These are phyloP conservation scores for Zaprionus gabonicus DNA, from an alignment of 1,140 invertebrate species.

Conservation along the genomic window DNA sequence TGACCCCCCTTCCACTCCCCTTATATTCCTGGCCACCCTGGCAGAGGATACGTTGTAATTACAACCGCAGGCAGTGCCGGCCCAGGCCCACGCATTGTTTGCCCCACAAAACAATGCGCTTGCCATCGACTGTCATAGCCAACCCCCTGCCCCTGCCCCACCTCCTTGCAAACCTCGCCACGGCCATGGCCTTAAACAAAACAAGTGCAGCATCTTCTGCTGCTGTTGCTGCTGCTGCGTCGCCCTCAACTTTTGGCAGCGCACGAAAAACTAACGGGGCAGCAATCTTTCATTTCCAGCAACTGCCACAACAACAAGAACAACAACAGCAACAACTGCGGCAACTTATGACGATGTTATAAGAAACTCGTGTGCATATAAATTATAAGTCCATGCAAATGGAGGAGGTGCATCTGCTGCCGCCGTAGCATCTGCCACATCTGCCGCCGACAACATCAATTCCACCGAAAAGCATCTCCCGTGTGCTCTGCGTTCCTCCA, in stretches of 20 bases:
- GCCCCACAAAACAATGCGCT: slow-evolving; percentile 52
- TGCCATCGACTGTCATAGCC: background rate
- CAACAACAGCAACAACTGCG: slow-evolving; percentile 1
- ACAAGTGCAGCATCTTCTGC: slow-evolving; percentile 11
- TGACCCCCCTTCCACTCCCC: background rate
- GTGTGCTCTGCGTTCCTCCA: slow-evolving; percentile 2
- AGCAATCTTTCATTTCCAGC: slow-evolving; percentile 18
- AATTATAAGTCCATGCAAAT: slow-evolving; percentile 42
- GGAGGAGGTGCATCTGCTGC: slow-evolving; percentile 18
- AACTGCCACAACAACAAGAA: slow-evolving; percentile 23
- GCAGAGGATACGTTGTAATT: slow-evolving; percentile 71
- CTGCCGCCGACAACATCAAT: background rate
- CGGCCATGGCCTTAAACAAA: slow-evolving; percentile 66
- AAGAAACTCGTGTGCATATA: slow-evolving; percentile 43
- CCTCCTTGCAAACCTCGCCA: background rate
- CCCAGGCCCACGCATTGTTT: slow-evolving; percentile 51
- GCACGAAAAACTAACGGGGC: slow-evolving; percentile 11
- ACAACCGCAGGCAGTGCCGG: slow-evolving; percentile 54
- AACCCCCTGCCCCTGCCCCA: background rate
- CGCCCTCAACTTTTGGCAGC: slow-evolving; percentile 19
- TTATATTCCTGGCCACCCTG: background rate
- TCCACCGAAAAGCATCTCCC: slow-evolving; percentile 13
- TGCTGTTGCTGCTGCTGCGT: slow-evolving; percentile 9
- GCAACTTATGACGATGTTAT: slow-evolving; percentile 27
- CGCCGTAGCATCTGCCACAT: slow-evolving; percentile 18